Evolutionary conservation across 2,888 invertebrate genomes (phyloP).

Genomic region (Diloba caeruleocephala): DNA sequence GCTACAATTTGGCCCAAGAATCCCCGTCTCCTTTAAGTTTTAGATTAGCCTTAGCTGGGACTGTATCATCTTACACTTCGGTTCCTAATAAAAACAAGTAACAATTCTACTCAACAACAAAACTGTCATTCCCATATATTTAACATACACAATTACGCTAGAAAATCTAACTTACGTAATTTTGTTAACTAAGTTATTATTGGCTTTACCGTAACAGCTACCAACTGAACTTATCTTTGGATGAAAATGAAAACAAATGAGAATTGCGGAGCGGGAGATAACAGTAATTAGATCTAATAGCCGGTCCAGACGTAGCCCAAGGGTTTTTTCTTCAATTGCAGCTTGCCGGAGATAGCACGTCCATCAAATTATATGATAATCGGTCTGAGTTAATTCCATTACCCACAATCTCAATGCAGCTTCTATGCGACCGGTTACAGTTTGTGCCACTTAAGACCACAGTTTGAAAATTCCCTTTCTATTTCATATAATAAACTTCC

Average conservation of each 20-base stretch:
- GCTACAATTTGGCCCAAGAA: too few species aligned
- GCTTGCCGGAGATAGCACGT: slow-evolving; percentile 65
- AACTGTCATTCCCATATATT: slow-evolving; percentile 14
- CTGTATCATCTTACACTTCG: background rate
- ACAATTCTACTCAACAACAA: background rate
- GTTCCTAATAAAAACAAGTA: slow-evolving; percentile 13
- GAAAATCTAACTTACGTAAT: slow-evolving; percentile 29
- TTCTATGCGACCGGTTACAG: slow-evolving; percentile 40
- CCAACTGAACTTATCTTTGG: slow-evolving; percentile 33
- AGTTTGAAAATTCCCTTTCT: slow-evolving; percentile 10
- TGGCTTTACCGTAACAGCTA: slow-evolving; percentile 13
- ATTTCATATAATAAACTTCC: background rate
- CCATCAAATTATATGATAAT: slow-evolving; percentile 76
- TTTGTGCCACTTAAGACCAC: slow-evolving; percentile 19
- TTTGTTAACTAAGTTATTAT: slow-evolving; percentile 48
- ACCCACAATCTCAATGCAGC: slow-evolving; percentile 60
- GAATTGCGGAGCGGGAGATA: slow-evolving; percentile 56
- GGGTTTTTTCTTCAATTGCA: slow-evolving; percentile 66
- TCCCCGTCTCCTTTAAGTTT: too few species aligned
- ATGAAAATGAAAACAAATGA: slow-evolving; percentile 53
- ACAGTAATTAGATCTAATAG: slow-evolving; percentile 73
- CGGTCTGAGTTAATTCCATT: slow-evolving; percentile 69
- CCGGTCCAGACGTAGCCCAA: slow-evolving; percentile 57
- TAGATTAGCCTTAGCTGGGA: too few species aligned
- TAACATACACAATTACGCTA: slow-evolving; percentile 28